Evolutionary conservation across 2,888 invertebrate species (phyloP).

Genomic region (Nomada ferruginata): DNA sequence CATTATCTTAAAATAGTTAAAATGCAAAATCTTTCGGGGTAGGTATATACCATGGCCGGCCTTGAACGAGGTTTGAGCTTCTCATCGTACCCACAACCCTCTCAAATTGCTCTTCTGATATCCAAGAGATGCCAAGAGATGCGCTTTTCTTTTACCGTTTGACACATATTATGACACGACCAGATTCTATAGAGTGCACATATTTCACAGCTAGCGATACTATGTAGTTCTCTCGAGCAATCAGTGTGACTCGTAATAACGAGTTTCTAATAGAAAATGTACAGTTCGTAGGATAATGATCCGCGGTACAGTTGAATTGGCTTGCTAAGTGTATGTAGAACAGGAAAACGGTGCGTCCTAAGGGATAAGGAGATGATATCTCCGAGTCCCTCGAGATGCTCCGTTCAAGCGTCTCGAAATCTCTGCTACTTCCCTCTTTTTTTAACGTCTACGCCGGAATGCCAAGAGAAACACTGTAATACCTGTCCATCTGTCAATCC

Average conservation of each 20-base stretch:
- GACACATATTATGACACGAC: no score
- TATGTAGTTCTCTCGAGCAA: background rate
- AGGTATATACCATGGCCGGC: no score
- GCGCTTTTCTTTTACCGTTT: no score
- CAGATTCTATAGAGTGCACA: no score
- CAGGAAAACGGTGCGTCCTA: constrained; percentile 41
- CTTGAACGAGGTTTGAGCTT: no score
- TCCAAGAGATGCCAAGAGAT: no score
- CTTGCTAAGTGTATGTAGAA: constrained; percentile 56
- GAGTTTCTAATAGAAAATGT: constrained; percentile 35
- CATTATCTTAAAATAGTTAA: no score
- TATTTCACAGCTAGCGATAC: no score
- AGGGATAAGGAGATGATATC: constrained; percentile 71
- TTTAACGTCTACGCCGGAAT: constrained; percentile 21
- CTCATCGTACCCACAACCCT: no score
- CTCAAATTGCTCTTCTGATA: no score
- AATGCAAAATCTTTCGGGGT: no score
- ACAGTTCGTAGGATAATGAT: constrained; percentile 51
- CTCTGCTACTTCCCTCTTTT: constrained; percentile 21
- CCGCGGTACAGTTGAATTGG: constrained; percentile 35
- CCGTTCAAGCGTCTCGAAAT: constrained; percentile 32
- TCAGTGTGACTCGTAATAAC: background rate
- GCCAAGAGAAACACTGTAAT: constrained; percentile 55
- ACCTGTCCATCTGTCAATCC: constrained; percentile 68
- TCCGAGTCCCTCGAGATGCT: constrained; percentile 15